These are phyloP conservation scores for Gryllus longicercus DNA, from an alignment of 2,888 invertebrate species.

Conservation along the genomic window DNA sequence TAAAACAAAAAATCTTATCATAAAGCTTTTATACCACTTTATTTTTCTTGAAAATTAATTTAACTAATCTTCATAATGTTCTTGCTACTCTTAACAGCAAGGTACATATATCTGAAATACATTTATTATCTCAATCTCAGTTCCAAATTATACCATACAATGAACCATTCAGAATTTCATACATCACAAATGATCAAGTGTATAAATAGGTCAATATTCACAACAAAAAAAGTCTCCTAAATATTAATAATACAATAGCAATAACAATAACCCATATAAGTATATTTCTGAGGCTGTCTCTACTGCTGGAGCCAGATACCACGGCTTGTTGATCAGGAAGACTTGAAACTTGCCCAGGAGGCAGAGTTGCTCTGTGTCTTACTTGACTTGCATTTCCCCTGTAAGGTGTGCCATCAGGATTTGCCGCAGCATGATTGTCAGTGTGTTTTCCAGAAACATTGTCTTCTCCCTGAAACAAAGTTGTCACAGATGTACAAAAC, in stretches of 20 bases:
- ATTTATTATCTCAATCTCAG: no score
- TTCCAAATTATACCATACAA: no score
- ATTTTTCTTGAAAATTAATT: no score
- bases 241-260: conserved; percentile 39
- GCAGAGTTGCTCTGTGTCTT: conserved; percentile 49
- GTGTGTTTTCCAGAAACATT: not conserved
- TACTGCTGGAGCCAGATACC: conserved; percentile 47
- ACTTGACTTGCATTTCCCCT: conserved; percentile 45
- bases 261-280: conserved; percentile 39
- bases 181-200: no score
- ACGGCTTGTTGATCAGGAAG: conserved; percentile 48
- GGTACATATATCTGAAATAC: no score
- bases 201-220: conserved; percentile 22
- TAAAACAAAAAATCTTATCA: no score
- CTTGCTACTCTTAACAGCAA: no score
- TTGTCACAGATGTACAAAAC: not conserved
- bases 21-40: no score
- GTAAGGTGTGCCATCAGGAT: conserved; percentile 32
- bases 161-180: no score
- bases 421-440: conserved; percentile 36
- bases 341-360: conserved; percentile 46
- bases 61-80: no score
- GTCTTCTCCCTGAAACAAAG: not conserved
- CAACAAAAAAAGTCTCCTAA: conserved; percentile 39
- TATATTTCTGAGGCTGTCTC: conserved; percentile 34